Base-by-base conservation (phyloP, 2,113 vertebrate species). In the Erinaceus europaeus region DNA sequence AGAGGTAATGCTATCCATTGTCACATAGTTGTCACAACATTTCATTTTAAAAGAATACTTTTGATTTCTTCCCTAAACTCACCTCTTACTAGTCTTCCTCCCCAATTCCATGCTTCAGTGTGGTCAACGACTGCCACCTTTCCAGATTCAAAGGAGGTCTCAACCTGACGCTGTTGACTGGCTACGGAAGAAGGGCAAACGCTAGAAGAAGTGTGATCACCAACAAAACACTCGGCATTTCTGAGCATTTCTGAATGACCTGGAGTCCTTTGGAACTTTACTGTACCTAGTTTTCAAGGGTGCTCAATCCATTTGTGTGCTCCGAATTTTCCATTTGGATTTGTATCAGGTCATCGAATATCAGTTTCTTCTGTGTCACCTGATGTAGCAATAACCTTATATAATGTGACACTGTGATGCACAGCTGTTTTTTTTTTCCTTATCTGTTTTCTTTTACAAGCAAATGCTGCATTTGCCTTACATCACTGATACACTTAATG, bases 251-350 rank as follows among this genome's bases (percentile, higher is more conserved):
- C 59, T 79, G 80, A 95, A 95, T 95, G 64, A 68, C 69, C 93
- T 89, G 52, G 71, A 68, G 75, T 34, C 20, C 62, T 83, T 73
- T 86, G 57, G 42, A 94, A 77, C 87, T 93, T 73, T 76, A 77
- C 3, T 72, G 14, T 34, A 78, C 72, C 76, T 91, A 72, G 52
- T 95, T 95, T 93, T 93, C 86, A 89, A 95, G 68, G 69, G 2
- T 90, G 78, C 69, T 38, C 87, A 94, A 87, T 94, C 89, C 69
- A 62, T 89, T 90, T 90, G 32, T 91, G 87, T 94, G 57, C 82
- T 93, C 91, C 59, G 69, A 85, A 89, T 91, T 95, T 96, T 95
- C 91, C 78, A 84, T 92, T 74, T 84, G 87, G 94, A 86, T 88
- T 95, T 94, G 17, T 73, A 86, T 21, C 86, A 77, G 74, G 34